phyloP scores from a whole-genome alignment of 2,888 invertebrate species.

The Melieria omissa region DNA sequence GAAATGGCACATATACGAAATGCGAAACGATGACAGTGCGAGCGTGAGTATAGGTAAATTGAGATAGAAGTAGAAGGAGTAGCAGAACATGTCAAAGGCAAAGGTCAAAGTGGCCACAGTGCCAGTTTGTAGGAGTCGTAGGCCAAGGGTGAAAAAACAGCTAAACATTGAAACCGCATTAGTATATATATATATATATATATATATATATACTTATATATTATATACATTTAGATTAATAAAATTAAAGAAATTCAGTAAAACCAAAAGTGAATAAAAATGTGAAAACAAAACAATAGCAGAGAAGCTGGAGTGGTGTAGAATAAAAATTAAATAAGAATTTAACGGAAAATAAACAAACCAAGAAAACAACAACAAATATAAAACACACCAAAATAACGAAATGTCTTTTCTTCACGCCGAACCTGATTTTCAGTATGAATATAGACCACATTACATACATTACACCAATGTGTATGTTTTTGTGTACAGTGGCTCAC shows the following conservation, averaged over 20 bases:
- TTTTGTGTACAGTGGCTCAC: no score
- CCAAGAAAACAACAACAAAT: slow-evolving; percentile 12
- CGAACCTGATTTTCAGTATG: no score
- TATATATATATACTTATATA: slow-evolving; percentile 40
- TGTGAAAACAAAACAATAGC: slow-evolving; percentile 34
- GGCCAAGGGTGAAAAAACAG: slow-evolving; percentile 18
- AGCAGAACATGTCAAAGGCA: slow-evolving; percentile 10
- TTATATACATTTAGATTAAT: slow-evolving; percentile 56
- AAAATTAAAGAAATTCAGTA: slow-evolving; percentile 45
- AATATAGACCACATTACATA: no score
- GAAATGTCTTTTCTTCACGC: slow-evolving; percentile 13
- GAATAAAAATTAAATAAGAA: slow-evolving; percentile 32
- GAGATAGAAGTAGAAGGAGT: background rate
- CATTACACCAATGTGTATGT: no score
- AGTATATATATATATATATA: slow-evolving; percentile 38
- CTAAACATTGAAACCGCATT: slow-evolving; percentile 36
- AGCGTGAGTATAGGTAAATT: background rate
- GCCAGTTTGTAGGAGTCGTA: background rate
- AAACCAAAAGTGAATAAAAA: slow-evolving; percentile 47
- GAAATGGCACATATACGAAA: background rate
- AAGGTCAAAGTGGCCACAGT: slow-evolving; percentile 2
- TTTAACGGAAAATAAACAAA: slow-evolving; percentile 31
- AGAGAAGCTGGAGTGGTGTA: background rate
- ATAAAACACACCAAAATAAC: slow-evolving; percentile 28
- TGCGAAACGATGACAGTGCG: background rate